A percentile compares a stretch with the other conserved stretches of the same genome.
Conservation (phyloP, 2,888 invertebrate species). For the Drosophila algonquin region DNA sequence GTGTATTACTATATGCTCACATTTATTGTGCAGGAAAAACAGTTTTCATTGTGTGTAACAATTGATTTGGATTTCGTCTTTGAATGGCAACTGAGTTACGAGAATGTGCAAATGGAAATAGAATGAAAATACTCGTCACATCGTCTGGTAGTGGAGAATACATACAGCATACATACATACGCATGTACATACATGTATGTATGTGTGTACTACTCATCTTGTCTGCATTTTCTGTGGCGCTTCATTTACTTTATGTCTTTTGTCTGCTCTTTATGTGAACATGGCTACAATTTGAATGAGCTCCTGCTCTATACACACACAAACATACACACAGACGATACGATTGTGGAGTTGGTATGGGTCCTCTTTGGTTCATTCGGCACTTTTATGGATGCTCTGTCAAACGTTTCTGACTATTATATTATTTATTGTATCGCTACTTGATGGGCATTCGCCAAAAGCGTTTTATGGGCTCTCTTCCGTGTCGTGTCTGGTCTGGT, state of each 20-base stretch:
- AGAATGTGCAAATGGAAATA: constrained; percentile 56
- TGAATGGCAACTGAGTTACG: constrained; percentile 66
- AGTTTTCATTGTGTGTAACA: constrained; percentile 57
- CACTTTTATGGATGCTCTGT: constrained; percentile 60
- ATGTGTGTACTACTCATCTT: too few relatives aligned
- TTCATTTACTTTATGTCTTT: constrained; percentile 75
- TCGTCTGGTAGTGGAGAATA: constrained; percentile 25
- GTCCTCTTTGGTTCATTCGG: constrained; percentile 15
- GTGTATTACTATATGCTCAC: neutral
- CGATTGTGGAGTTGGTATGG: constrained; percentile 8
- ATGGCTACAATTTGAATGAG: constrained; percentile 67
- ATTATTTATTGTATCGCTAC: constrained; percentile 70
- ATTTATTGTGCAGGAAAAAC: constrained; percentile 48
- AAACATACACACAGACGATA: neutral
- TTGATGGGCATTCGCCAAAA: constrained; percentile 65
- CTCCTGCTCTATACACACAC: neutral
- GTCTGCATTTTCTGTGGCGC: constrained; percentile 58
- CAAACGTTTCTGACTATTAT: constrained; percentile 52
- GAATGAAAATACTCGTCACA: constrained; percentile 47
- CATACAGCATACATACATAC: too few relatives aligned
- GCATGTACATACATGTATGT: too few relatives aligned
- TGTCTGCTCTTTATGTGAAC: constrained; percentile 64
- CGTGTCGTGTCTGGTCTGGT: constrained; percentile 2
- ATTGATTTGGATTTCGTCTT: constrained; percentile 70
- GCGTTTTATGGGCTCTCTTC: constrained; percentile 61